Percentiles rank a stretch among this genome's conserved stretches.
phyloP scores from a whole-genome alignment of 1,140 invertebrate genomes.

The Meteorus sp. region DNA sequence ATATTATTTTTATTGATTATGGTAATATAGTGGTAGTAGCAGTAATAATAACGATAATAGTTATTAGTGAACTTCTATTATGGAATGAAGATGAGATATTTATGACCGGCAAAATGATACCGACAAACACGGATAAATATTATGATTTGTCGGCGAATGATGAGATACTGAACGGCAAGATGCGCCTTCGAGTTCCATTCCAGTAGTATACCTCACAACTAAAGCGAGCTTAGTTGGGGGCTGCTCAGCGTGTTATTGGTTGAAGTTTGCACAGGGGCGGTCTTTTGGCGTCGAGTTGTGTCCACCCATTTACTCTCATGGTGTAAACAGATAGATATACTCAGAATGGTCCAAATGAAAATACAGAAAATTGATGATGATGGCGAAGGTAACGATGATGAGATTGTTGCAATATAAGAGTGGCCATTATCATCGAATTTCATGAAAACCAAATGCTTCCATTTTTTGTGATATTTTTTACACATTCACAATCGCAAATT shows the following conservation, averaged over 20 bases:
- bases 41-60: too few species aligned
- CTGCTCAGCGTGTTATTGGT: conserved; percentile 22
- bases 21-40: too few species aligned
- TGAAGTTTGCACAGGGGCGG: conserved; percentile 27
- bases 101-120: background rate
- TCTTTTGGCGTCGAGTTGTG: conserved; percentile 10
- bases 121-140: background rate
- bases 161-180: conserved; percentile 30
- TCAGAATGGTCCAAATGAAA: background rate
- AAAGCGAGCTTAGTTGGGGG: conserved; percentile 21
- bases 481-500: too few species aligned
- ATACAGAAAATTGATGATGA: too few species aligned
- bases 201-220: conserved; percentile 19
- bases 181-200: conserved; percentile 9
- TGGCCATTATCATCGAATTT: too few species aligned
- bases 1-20: too few species aligned
- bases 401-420: too few species aligned
- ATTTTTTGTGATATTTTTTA: too few species aligned
- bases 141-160: conserved; percentile 22
- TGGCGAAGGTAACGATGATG: too few species aligned
- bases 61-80: too few species aligned
- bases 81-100: too few species aligned
- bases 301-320: conserved; percentile 26
- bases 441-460: too few species aligned
- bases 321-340: background rate